These are phyloP conservation scores for Bimastos eiseni DNA, from an alignment of 2,888 invertebrate species.

Conservation along the genomic window DNA sequence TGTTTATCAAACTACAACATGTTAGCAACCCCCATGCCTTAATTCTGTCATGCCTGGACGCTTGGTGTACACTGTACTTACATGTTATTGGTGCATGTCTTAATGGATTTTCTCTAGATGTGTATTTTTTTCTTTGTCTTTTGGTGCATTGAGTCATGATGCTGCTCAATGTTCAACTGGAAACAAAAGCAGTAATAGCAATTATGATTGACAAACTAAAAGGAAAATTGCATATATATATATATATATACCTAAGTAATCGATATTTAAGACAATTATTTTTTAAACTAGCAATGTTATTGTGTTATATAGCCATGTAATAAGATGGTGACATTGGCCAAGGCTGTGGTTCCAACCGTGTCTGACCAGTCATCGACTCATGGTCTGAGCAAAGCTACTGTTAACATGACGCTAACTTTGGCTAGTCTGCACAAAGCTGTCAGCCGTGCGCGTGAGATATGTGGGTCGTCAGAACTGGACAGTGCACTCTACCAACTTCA, in stretches of 20 bases:
- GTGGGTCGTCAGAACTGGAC: slow-evolving; percentile 76
- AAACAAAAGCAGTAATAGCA: not conserved
- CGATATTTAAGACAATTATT: not conserved
- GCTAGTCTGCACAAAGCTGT: slow-evolving; percentile 70
- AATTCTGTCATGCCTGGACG: too few species aligned
- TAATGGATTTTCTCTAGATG: not conserved
- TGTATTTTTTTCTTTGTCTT: not conserved
- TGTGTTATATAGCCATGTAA: slow-evolving; percentile 56
- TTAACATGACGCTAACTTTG: slow-evolving; percentile 67
- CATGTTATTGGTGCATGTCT: too few species aligned
- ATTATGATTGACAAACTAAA: not conserved
- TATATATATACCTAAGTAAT: too few species aligned
- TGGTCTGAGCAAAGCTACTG: slow-evolving; percentile 74
- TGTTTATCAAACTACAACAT: too few species aligned
- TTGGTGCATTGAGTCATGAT: not conserved
- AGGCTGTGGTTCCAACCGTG: slow-evolving; percentile 82
- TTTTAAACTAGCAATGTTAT: not conserved
- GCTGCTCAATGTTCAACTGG: not conserved
- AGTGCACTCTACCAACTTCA: slow-evolving; percentile 79
- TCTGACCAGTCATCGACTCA: slow-evolving; percentile 76
- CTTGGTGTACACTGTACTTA: too few species aligned
- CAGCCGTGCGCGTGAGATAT: slow-evolving; percentile 60
- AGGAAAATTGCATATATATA: not conserved
- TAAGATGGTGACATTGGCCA: slow-evolving; percentile 76
- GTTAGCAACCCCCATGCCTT: too few species aligned